These are phyloP conservation scores for Neodiprion virginianus DNA, from an alignment of 1,140 invertebrate genomes.

Conservation along the genomic window DNA sequence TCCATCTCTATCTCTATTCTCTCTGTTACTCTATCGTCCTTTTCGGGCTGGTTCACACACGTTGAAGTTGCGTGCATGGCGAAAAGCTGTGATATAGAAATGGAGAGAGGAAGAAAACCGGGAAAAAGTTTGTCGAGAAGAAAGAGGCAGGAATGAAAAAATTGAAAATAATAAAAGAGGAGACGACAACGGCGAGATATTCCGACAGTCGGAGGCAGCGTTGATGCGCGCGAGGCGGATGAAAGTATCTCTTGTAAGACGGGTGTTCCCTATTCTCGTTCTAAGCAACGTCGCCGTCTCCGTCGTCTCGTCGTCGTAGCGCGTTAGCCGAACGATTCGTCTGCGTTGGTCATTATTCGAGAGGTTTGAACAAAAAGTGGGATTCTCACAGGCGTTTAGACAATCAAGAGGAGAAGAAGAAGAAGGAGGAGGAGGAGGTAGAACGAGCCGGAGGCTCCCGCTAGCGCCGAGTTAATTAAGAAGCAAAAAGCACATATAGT, in stretches of 20 bases:
- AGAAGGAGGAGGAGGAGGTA: neutral
- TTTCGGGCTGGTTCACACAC: neutral
- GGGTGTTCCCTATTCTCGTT: neutral
- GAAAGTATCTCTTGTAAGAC: neutral
- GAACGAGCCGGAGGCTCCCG: too few species aligned
- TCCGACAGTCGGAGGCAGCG: neutral
- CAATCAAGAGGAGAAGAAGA: neutral
- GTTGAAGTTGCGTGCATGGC: neutral
- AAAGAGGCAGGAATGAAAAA: neutral
- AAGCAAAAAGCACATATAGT: neutral
- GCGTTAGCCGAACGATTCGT: neutral
- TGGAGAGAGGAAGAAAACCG: neutral
- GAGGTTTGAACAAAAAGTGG: neutral
- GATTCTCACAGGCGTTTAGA: conserved; percentile 3
- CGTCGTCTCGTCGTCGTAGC: neutral
- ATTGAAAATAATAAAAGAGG: neutral
- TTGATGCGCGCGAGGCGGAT: neutral
- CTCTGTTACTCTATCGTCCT: conserved; percentile 10
- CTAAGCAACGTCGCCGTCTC: neutral
- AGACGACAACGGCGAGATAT: neutral
- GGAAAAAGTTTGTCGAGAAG: neutral
- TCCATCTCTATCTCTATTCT: neutral
- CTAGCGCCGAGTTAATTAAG: neutral
- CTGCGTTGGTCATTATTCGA: neutral
- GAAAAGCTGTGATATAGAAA: neutral